Conservation (phyloP, 2,113 vertebrate genomes). For the Echinops telfairi region DNA sequence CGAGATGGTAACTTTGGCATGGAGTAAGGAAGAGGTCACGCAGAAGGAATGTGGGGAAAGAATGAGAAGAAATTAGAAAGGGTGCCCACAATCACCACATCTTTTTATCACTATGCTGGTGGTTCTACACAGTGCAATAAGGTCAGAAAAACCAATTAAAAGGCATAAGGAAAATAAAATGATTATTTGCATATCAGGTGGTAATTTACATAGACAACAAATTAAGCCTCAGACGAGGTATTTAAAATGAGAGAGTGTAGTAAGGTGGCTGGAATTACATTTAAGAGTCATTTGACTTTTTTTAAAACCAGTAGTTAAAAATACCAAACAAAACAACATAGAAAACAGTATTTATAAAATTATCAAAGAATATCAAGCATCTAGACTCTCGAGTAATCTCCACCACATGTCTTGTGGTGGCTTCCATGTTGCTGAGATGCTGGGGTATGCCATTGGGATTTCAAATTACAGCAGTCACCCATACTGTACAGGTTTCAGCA, state of each 20-base stretch:
- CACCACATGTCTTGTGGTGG: not conserved
- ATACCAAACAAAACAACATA: conserved; percentile 48
- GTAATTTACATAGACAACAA: conserved; percentile 58
- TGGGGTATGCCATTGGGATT: not conserved
- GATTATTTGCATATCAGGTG: not conserved
- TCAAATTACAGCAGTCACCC: not conserved
- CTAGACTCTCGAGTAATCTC: not conserved
- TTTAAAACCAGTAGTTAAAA: conserved; percentile 19
- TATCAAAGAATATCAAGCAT: conserved; percentile 20
- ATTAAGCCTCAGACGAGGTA: conserved; percentile 37
- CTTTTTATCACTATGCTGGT: not conserved
- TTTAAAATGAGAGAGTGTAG: conserved; percentile 42
- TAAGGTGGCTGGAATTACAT: conserved; percentile 14
- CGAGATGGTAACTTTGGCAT: not conserved
- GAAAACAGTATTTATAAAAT: conserved; percentile 34
- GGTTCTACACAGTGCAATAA: conserved; percentile 16
- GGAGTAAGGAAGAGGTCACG: not conserved
- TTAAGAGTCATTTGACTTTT: conserved; percentile 47
- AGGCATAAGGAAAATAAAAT: no score
- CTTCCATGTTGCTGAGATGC: not conserved
- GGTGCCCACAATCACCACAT: not conserved
- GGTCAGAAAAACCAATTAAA: conserved; percentile 31
- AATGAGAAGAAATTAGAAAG: not conserved
- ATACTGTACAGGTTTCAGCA: not conserved
- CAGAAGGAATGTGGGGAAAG: not conserved